A percentile compares a stretch with the other conserved stretches of the same genome.
These are phyloP conservation scores for Tromatobia lineatoria DNA, from an alignment of 2,888 invertebrate species.

Conservation along the genomic window DNA sequence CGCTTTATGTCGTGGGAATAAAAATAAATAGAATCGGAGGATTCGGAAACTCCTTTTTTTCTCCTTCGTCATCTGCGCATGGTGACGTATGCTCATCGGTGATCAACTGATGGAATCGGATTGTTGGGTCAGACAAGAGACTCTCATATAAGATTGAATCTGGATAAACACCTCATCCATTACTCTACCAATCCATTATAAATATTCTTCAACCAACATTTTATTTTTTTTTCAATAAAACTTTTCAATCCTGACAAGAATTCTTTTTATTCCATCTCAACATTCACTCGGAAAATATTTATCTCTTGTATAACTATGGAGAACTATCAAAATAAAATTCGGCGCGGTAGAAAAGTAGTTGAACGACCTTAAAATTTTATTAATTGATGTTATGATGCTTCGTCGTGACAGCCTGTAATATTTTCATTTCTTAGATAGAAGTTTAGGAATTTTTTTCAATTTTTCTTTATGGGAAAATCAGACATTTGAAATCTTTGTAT, in stretches of 20 bases:
- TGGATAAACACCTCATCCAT: conserved; percentile 56
- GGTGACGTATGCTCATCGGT: conserved; percentile 28
- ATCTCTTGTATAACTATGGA: neutral
- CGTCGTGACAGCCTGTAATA: too few species aligned
- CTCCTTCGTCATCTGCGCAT: conserved; percentile 5
- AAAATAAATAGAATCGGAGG: conserved; percentile 51
- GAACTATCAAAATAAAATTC: too few species aligned
- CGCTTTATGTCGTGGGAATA: conserved; percentile 46
- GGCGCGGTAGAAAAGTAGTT: too few species aligned
- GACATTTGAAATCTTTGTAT: too few species aligned
- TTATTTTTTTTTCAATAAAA: neutral
- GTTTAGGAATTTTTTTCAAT: too few species aligned
- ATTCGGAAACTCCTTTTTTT: conserved; percentile 23
- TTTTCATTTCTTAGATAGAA: too few species aligned
- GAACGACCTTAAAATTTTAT: too few species aligned
- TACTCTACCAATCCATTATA: neutral
- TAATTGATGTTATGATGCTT: too few species aligned
- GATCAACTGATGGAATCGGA: neutral
- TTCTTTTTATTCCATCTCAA: neutral
- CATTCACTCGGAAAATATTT: neutral
- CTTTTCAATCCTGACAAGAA: neutral
- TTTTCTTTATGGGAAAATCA: too few species aligned
- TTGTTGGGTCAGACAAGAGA: conserved; percentile 14
- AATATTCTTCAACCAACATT: neutral
- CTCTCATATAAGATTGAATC: conserved; percentile 38